Base-by-base conservation (phyloP, 2,797 vertebrate genomes). In the Pseudochaenichthys georgianus region DNA sequence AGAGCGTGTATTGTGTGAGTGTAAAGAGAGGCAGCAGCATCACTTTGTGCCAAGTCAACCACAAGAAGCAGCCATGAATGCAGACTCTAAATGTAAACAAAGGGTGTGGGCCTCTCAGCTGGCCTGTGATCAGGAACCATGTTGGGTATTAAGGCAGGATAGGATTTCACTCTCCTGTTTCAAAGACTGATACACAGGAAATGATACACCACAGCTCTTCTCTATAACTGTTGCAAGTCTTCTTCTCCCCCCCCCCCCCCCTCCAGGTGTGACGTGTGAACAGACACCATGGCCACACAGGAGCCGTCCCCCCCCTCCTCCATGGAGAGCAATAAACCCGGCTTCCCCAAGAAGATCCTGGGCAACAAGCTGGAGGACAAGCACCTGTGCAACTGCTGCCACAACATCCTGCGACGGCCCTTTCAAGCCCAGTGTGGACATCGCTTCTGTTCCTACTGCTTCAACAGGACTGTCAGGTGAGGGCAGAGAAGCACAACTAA, bases 371-470 rank as follows among this genome's bases (percentile, higher is more conserved):
- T 97, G 59, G 97, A 98, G 92, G 96, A 96, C 83, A 99, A 99
- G 64, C 98, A 99, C 82, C 93, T 98, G 83, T 99, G 97, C 77
- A 97, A 97, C 0, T 96, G 96, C 62, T 99, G 97, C 70, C 94
- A 92, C 87, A 97, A 97, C 45, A 96, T 99, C 2, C 83, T 99
- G 19, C 86, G 97, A 63, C 92, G 96, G 61, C 97, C 97, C 0
- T 95, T 96, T 64, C 97, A 99, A 81, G 97, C 97, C 0, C 97
- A 98, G 95, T 99, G 97, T 0, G 97, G 97, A 48, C 97, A 99
- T 72, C 97, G 97, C 66, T 99, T 97, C 94, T 99, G 97, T 57
- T 97, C 95, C 51, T 96, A 91, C 72, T 99, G 97, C 70, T 95
- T 97, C 80, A 96, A 93, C 89, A 94, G 93, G 89, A 96, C 97